Base-by-base conservation (phyloP, 2,797 vertebrate species). In the Myiotriccus ornatus region DNA sequence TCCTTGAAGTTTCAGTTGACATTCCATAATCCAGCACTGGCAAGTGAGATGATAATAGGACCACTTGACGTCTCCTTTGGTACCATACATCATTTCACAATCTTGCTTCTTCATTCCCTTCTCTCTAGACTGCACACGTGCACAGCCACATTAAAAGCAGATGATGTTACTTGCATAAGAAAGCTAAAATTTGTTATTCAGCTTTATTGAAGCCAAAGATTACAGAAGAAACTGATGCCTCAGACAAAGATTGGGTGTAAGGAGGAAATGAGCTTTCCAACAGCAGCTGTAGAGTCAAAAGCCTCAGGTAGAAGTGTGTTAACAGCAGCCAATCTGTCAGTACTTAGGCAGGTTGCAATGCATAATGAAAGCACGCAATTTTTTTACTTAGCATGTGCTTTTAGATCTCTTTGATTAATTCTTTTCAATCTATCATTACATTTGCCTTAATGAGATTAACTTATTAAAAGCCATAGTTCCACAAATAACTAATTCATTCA, bases 381-480 rank as follows among this genome's bases (percentile, higher is more conserved):
- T 62, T 87, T 88, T 76, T 60, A 3, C 57, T 52, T 64, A 70
- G 37, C 19, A 8, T 47, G 34, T 75, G 17, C 3, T 34, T 95
- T 71, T 75, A 81, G 28, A 62, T 67, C 21, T 70, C 19, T 87
- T 87, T 60, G 46, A 60, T 84, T 69, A 68, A 74, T 86, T 67
- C 27, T 44, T 95, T 91, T 88, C 32, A 88, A 43, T 17, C 27
- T 85, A 71, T 63, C 50, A 22, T 85, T 90, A 56, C 7, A 77
- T 65, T 93, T 75, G 23, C 32, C 46, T 87, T 91, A 92, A 87
- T 74, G 34, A 85, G 53, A 87, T 75, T 78, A 68, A 49, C 25
- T 92, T 95, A 57, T 19, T 73, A 79, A 87, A 83, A 85, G 32
- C 46, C 8, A 2, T 19, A 65, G 4, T 62, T 83, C 46, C 14